Evolutionary conservation across 2,113 vertebrate genomes (phyloP).

Genomic region (Mormyrus iriodes): DNA sequence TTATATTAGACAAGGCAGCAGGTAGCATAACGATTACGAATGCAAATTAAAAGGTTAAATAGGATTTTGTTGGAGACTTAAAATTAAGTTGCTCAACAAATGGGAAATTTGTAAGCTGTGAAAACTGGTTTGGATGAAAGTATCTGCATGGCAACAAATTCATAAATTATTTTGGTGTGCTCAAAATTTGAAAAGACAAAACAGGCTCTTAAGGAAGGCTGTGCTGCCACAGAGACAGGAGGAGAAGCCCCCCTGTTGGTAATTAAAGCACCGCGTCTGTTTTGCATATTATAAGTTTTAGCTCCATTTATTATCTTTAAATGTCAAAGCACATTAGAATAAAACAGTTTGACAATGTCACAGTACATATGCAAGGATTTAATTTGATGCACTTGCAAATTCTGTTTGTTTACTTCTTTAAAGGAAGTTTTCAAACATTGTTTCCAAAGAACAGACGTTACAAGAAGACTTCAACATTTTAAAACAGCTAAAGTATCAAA

Average conservation of each 20-base stretch:
- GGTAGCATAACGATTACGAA: not conserved
- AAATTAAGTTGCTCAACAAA: not conserved
- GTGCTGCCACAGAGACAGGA: not conserved
- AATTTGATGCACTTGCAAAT: conserved; percentile 8
- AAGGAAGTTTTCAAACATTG: not conserved
- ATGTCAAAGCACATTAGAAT: conserved; percentile 8
- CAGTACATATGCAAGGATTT: not conserved
- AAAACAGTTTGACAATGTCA: not conserved
- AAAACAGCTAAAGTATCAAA: not conserved
- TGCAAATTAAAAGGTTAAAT: not conserved
- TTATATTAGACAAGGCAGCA: not conserved
- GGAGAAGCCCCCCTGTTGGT: not conserved
- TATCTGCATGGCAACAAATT: not conserved
- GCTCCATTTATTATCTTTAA: conserved; percentile 6
- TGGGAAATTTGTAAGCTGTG: not conserved
- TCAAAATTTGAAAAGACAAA: not conserved
- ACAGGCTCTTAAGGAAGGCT: not conserved
- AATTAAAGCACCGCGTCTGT: not conserved
- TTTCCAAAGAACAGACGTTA: not conserved
- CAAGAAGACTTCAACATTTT: not conserved
- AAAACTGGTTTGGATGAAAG: not conserved
- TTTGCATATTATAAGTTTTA: not conserved
- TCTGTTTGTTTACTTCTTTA: not conserved
- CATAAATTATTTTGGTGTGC: not conserved
- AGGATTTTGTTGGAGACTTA: not conserved